Evolutionary conservation across 2,113 vertebrate genomes (phyloP).

Genomic region (Takifugu bimaculatus): DNA sequence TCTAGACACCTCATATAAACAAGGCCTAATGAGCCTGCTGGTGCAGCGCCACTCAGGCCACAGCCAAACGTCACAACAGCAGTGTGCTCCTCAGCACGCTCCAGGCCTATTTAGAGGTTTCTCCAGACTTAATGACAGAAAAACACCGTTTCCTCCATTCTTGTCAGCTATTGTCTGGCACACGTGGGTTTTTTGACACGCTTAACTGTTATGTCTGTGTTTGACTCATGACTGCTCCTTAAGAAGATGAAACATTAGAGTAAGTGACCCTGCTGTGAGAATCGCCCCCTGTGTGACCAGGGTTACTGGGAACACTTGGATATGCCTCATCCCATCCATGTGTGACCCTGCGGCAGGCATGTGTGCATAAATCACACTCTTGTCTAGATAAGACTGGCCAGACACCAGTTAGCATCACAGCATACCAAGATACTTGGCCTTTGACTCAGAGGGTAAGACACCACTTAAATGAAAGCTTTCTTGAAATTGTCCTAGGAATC

Average conservation of each 20-base stretch:
- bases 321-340: conserved; percentile 7
- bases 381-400: conserved; percentile 13
- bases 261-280: conserved; percentile 44
- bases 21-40: conserved; percentile 57
- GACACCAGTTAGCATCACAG: conserved; percentile 17
- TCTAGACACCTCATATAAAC: conserved; percentile 69
- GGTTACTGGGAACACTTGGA: conserved; percentile 13
- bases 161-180: background rate
- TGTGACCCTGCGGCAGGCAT: conserved; percentile 23
- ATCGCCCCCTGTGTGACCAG: conserved; percentile 41
- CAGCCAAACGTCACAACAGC: conserved; percentile 34
- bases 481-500: too few species aligned
- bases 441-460: conserved; percentile 39
- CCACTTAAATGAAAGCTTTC: background rate
- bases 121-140: background rate
- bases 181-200: background rate
- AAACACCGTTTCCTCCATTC: background rate
- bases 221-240: background rate
- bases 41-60: conserved; percentile 28
- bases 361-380: conserved; percentile 43
- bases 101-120: conserved; percentile 15
- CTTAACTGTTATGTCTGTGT: background rate
- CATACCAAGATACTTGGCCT: conserved; percentile 43
- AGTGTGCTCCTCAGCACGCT: conserved; percentile 11
- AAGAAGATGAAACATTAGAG: background rate